Percentiles rank a stretch among this genome's conserved stretches.
Evolutionary conservation across 2,113 vertebrate genomes (phyloP).

Genomic region (Amia ocellicauda): DNA sequence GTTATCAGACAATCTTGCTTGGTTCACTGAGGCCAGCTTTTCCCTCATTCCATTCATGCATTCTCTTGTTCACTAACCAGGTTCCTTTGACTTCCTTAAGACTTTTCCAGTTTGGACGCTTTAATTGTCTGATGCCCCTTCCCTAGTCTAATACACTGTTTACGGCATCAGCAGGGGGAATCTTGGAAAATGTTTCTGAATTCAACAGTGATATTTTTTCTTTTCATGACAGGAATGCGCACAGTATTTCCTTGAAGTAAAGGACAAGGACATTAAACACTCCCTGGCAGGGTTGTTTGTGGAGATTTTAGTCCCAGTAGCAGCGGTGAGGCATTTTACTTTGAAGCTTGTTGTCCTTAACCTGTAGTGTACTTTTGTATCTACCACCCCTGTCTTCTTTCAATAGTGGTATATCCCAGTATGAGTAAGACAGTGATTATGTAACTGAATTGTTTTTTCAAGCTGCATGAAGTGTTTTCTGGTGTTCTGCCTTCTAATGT

Average conservation of each 20-base stretch:
- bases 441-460: neutral
- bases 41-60: neutral
- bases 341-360: neutral
- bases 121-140: conserved; percentile 5
- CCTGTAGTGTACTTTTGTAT: conserved; percentile 1
- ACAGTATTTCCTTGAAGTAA: conserved; percentile 89
- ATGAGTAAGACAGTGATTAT: neutral
- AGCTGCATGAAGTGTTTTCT: too few relatives aligned
- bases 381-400: too few relatives aligned
- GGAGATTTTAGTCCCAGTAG: conserved; percentile 96
- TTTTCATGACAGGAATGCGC: conserved; percentile 73
- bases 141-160: neutral
- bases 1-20: neutral
- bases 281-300: conserved; percentile 96
- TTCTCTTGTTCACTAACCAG: neutral
- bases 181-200: conserved; percentile 11
- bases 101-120: conserved; percentile 3
- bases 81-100: neutral
- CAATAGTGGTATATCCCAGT: too few relatives aligned
- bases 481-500: neutral
- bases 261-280: conserved; percentile 98
- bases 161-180: too few relatives aligned
- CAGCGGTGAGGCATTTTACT: conserved; percentile 79
- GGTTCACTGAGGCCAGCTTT: neutral
- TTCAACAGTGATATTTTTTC: conserved; percentile 21